These are phyloP conservation scores for Syndactyla subalaris DNA, from an alignment of 2,797 vertebrate genomes.

Conservation along the genomic window DNA sequence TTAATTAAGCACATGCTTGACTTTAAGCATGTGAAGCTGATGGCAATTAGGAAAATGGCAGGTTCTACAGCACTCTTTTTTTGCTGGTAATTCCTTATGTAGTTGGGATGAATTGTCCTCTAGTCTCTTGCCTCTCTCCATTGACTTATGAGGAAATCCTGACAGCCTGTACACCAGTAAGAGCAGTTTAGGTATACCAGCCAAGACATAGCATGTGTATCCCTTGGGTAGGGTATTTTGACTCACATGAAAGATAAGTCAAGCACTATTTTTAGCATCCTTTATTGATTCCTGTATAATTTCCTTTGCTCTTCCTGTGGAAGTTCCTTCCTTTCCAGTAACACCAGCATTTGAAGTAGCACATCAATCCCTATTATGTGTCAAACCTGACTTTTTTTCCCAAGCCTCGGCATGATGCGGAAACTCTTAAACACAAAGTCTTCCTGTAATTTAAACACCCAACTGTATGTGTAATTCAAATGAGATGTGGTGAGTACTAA, in stretches of 20 bases:
- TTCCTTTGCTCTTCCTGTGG: conserved; percentile 68
- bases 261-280: conserved; percentile 43
- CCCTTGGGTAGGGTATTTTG: conserved; percentile 1
- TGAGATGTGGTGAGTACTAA: conserved; percentile 26
- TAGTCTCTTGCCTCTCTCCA: not conserved
- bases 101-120: not conserved
- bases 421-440: conserved; percentile 66
- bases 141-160: conserved; percentile 20
- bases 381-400: conserved; percentile 50
- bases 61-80: not conserved
- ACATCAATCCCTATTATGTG: conserved; percentile 67
- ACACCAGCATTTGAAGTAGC: conserved; percentile 44
- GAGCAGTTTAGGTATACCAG: not conserved
- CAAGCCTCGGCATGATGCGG: conserved; percentile 43
- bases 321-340: conserved; percentile 68
- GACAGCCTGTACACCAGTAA: not conserved
- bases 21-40: not conserved
- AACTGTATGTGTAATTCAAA: conserved; percentile 9
- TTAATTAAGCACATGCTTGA: conserved; percentile 8
- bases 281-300: conserved; percentile 73
- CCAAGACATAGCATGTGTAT: not conserved
- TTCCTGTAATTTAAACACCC: conserved; percentile 73
- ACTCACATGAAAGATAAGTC: conserved; percentile 12
- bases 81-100: not conserved
- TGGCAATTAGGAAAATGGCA: not conserved